Evolutionary conservation across 1,140 invertebrate species (phyloP).

Genomic region (Tetranychus cinnabarinus): DNA sequence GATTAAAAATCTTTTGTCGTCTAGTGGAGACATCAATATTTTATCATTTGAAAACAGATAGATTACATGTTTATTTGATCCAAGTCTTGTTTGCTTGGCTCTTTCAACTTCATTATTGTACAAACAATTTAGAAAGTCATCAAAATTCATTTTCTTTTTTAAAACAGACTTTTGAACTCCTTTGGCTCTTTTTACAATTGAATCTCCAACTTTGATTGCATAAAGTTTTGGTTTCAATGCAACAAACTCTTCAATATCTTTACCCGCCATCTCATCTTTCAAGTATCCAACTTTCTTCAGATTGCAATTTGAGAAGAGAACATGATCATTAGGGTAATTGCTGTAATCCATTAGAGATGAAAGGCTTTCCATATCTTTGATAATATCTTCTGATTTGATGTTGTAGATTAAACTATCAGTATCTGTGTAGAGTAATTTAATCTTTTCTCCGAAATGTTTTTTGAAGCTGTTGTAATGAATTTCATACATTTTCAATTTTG

Average conservation of each 20-base stretch:
- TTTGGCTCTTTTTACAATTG: neutral
- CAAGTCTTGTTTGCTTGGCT: neutral
- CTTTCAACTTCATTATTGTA: neutral
- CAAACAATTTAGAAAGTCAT: neutral
- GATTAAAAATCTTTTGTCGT: too few species aligned
- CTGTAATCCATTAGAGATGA: constrained; percentile 9
- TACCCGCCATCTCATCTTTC: constrained; percentile 25
- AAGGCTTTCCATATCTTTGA: constrained; percentile 9
- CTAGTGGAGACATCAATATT: neutral
- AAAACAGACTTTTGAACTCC: neutral
- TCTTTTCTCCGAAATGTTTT: too few species aligned
- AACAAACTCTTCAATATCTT: constrained; percentile 20
- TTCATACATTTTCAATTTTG: constrained; percentile 7
- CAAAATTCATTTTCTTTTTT: neutral
- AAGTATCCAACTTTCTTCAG: constrained; percentile 26
- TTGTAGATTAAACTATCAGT: constrained; percentile 11
- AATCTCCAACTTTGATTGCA: neutral
- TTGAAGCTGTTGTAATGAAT: too few species aligned
- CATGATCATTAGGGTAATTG: constrained; percentile 11
- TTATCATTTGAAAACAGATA: neutral
- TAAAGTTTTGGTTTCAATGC: constrained; percentile 20
- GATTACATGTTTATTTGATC: neutral
- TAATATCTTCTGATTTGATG: constrained; percentile 10
- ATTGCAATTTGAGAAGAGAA: constrained; percentile 16
- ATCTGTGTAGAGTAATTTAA: constrained; percentile 5